These are phyloP conservation scores for Laticauda colubrina DNA, from an alignment of 2,113 vertebrate species.

Conservation along the genomic window DNA sequence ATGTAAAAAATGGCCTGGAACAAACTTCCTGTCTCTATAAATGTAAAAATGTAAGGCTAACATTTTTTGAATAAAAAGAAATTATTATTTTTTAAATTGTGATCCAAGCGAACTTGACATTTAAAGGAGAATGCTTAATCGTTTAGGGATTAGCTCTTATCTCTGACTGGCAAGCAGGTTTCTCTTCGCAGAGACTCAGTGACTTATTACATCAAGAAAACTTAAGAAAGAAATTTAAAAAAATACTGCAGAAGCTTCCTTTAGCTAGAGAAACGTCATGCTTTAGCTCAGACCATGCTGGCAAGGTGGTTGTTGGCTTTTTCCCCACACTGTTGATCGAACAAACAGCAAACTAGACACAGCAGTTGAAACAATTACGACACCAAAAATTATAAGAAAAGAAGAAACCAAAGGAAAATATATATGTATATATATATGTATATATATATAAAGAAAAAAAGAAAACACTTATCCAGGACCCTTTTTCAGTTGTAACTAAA, in stretches of 20 bases:
- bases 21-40: conserved; percentile 12
- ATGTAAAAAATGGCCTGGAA: conserved; percentile 40
- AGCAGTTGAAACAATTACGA: conserved; percentile 86
- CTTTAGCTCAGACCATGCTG: conserved; percentile 85
- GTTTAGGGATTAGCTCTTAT: conserved; percentile 78
- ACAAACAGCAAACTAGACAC: conserved; percentile 87
- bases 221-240: conserved; percentile 47
- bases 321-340: conserved; percentile 81
- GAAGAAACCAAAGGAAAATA: conserved; percentile 70
- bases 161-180: conserved; percentile 81
- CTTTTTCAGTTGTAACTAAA: conserved; percentile 85
- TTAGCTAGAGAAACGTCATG: conserved; percentile 79
- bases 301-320: conserved; percentile 68
- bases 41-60: conserved; percentile 55
- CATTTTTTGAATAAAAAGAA: conserved; percentile 68
- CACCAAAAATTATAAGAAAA: conserved; percentile 79
- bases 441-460: conserved; percentile 18
- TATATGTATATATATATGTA: too few relatives aligned
- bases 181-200: conserved; percentile 77
- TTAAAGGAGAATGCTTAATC: conserved; percentile 77
- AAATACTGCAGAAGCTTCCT: conserved; percentile 75
- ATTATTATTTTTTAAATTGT: conserved; percentile 66
- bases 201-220: conserved; percentile 81
- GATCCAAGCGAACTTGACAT: conserved; percentile 80
- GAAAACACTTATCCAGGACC: conserved; percentile 80